Evolutionary conservation across 2,888 invertebrate species (phyloP), one percentile per base, ranked within the genome.

Genomic region (Hirudinaria manillensis): DNA sequence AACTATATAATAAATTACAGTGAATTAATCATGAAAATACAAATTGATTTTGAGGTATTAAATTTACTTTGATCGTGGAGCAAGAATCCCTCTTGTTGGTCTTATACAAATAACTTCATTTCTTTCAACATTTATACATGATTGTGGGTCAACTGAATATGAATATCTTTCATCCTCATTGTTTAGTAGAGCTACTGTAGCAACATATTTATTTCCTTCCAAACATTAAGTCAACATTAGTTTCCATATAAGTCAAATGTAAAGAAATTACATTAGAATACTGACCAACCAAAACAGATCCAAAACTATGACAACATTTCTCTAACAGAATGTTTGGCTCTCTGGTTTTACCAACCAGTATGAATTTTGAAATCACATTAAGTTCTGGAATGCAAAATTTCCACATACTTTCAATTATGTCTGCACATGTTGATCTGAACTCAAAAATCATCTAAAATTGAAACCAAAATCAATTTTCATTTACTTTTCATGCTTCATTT

Each of bases 331-430:
- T 87, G 29, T 88, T 87, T 0, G 91, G 90, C 80, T 91, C 90
- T 76, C 87, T 85, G 0, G 90, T 89, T 68, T 87, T 83, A 19
- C 90, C 90, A 29, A 89, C 90, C 21, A 91, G 86, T 29, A 91
- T 82, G 81, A 91, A 87, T 7, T 84, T 84, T 16, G 84, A 87
- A 38, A 85, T 84, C 71, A 90, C 84, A 78, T 88, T 85, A 81
- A 89, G 87, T 74, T 87, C 85, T 2, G 89, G 88, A 79, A 91
- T 89, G 27, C 84, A 81, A 80, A 91, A 90, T 79, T 86, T 87
- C 89, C 90, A 91, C 81, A 89, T 89, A 0, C 89, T 89, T 84
- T 91, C 90, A 78, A 89, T 89, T 3, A 87, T 85, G 82, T 90
- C 91, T n/a, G 88, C 85, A 53, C 87, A 84, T 66, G 88, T 88